Evolutionary conservation across 2,797 vertebrate species (phyloP), one percentile per base, ranked within the genome.

Genomic region (Pseudomugil tenellus): DNA sequence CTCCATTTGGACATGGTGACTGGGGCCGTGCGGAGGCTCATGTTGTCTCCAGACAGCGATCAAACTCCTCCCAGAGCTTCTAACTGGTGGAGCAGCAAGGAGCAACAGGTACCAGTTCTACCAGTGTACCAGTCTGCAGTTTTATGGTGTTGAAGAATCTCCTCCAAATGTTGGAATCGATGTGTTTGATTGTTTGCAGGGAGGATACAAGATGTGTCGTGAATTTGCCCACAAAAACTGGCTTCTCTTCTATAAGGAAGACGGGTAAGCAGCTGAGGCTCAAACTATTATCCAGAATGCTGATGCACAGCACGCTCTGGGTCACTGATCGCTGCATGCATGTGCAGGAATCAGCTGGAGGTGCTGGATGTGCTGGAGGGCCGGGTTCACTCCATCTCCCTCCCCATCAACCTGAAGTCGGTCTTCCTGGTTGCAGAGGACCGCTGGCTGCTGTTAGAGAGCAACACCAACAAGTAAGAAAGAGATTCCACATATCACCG

Each of bases 221-320:
- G 96, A 98, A 80, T 99, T 99, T 88, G 91, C 96, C 31, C 95
- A 97, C 72, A 97, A 98, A 87, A 99, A 99, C 91, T 99, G 98
- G 97, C 93, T 99, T 53, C 94, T 98, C 35, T 98, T 99, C 92
- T 98, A 96, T 88, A 96, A 94, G 89, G 95, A 97, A 87, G 79
- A 93, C 8, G 95, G 96, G 98, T 99, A 71, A 94, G 96, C 58
- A 1, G 0, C 14, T 31, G 17, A 1, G 32, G 1, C 28, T 19
- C n/a, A 2, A 25, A 11, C 29, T 2, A 4, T 10, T 26, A 25
- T 55, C 6, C 12, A 35, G 26, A 34, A 3, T 41, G 31, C 23
- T 29, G 12, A 26, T 25, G 8, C 14, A 23, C 34, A 37, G 4
- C 12, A 8, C 4, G 1, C 12, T 32, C 8, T 46, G 43, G 13